Conservation (phyloP, 2,888 invertebrate genomes). For the Metellina segmentata region DNA sequence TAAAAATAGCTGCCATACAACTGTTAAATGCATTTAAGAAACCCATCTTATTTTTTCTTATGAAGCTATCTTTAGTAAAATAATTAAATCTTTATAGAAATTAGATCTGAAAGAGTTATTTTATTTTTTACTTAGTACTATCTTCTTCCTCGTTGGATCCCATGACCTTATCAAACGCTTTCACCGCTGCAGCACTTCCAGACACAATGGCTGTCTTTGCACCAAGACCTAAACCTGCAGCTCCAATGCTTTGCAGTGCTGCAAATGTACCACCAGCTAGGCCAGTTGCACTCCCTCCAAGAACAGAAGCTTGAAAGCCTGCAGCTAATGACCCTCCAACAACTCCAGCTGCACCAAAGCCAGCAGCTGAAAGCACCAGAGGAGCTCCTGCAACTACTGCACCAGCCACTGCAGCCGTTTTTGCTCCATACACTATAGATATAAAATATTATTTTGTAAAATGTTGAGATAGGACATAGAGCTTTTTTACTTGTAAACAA, state of each 20-base stretch:
- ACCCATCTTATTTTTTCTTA: too few species aligned
- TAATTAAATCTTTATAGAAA: too few species aligned
- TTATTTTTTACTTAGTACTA: too few species aligned
- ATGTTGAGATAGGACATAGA: not conserved
- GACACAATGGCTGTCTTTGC: conserved; percentile 22
- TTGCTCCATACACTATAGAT: conserved; percentile 16
- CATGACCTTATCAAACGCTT: not conserved
- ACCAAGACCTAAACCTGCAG: conserved; percentile 12
- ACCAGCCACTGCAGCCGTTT: conserved; percentile 36
- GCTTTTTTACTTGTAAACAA: too few species aligned
- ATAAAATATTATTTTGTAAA: too few species aligned
- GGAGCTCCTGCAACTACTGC: conserved; percentile 5
- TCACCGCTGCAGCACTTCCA: conserved; percentile 9
- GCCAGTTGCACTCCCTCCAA: not conserved
- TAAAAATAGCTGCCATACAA: too few species aligned
- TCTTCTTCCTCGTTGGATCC: not conserved
- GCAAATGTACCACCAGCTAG: not conserved
- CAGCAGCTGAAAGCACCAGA: conserved; percentile 25
- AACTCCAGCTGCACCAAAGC: conserved; percentile 36
- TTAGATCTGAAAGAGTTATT: too few species aligned
- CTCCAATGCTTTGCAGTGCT: conserved; percentile 17
- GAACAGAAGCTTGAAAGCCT: not conserved
- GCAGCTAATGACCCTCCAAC: conserved; percentile 34
- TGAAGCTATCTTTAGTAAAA: too few species aligned
- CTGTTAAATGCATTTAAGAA: too few species aligned